Evolutionary conservation across 2,113 vertebrate genomes (phyloP).

Genomic region (Acanthochromis polyacanthus): DNA sequence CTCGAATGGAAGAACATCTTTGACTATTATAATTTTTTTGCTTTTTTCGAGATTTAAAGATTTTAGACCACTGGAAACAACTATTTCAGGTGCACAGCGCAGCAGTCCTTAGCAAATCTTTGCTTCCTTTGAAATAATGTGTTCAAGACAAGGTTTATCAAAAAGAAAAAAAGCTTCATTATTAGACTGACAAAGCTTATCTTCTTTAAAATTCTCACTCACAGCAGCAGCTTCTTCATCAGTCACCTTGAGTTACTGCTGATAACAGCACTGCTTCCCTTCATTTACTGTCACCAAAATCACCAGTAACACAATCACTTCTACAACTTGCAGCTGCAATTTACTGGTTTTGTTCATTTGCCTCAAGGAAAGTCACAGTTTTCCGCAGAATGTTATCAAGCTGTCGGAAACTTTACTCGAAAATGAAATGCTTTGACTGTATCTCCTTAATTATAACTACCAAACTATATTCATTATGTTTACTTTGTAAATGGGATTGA

Average conservation of each 20-base stretch:
- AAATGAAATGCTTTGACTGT: background rate
- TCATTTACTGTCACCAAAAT: background rate
- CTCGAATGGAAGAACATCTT: too few relatives aligned
- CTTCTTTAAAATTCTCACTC: background rate
- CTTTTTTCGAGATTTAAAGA: too few relatives aligned
- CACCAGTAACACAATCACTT: background rate
- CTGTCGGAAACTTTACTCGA: background rate
- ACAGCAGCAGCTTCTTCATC: background rate
- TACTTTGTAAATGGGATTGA: background rate
- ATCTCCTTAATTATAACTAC: background rate
- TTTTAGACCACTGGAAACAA: too few relatives aligned
- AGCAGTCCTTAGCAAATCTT: too few relatives aligned
- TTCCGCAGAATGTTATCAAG: background rate
- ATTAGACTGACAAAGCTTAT: too few relatives aligned
- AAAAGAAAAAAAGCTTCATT: too few relatives aligned
- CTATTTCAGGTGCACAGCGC: too few relatives aligned
- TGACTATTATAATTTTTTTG: too few relatives aligned
- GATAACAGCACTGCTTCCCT: background rate
- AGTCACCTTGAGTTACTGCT: background rate
- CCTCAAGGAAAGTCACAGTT: background rate
- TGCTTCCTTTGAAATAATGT: too few relatives aligned
- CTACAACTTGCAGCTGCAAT: background rate
- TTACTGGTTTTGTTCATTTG: constrained; percentile 2
- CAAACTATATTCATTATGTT: background rate
- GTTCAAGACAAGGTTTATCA: too few relatives aligned